A percentile compares a stretch with the other conserved stretches of the same genome.
These are phyloP conservation scores for Pseudorhiza aurosa DNA, from an alignment of 30 jellyfish, hydroid and myxozoan species.

Conservation along the genomic window DNA sequence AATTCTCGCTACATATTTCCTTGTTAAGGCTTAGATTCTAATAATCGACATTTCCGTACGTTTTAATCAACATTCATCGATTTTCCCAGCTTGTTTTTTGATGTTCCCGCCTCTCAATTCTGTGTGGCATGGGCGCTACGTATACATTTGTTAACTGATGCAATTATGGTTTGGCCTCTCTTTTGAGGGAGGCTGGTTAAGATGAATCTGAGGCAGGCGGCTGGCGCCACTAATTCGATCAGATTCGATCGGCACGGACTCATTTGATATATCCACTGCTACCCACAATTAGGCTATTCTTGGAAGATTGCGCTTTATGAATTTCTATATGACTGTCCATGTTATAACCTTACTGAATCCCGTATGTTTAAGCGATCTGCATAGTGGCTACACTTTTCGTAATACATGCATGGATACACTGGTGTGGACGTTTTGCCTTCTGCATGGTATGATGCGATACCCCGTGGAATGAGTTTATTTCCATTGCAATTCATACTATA, in stretches of 20 bases:
- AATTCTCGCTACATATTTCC: neutral
- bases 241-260: neutral
- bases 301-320: conserved; percentile 31
- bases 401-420: too few relatives aligned
- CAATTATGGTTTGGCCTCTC: conserved; percentile 54
- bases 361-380: too few relatives aligned
- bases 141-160: conserved; percentile 15
- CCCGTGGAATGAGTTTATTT: too few relatives aligned
- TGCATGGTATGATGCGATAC: too few relatives aligned
- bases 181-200: conserved; percentile 21
- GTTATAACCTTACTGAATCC: too few relatives aligned
- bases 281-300: conserved; percentile 13
- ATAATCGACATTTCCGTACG: conserved; percentile 57
- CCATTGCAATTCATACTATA: too few relatives aligned
- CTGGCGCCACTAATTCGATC: conserved; percentile 57
- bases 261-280: neutral
- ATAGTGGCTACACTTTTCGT: too few relatives aligned
- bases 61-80: conserved; percentile 15
- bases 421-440: too few relatives aligned
- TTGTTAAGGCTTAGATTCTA: conserved; percentile 4
- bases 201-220: conserved; percentile 42
- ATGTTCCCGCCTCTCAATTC: conserved; percentile 50
- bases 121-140: conserved; percentile 19
- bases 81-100: conserved; percentile 45
- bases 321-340: too few relatives aligned